A percentile compares a stretch with the other conserved stretches of the same genome.
These are phyloP conservation scores for Takifugu flavidus DNA, from an alignment of 2,113 vertebrate genomes.

Conservation along the genomic window DNA sequence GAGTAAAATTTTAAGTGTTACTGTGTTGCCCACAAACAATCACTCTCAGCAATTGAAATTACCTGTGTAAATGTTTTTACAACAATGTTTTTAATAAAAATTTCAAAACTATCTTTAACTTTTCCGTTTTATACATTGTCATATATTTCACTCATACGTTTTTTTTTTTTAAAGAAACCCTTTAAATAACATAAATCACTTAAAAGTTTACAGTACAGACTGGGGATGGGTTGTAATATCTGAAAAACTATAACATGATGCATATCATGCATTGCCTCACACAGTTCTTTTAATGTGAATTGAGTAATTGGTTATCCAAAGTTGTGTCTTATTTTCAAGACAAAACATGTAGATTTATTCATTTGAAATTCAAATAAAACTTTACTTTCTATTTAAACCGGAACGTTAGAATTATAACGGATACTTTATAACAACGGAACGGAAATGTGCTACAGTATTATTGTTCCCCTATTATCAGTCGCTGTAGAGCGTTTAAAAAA, in stretches of 20 bases:
- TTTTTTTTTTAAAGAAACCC: not conserved
- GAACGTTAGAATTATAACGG: slow-evolving; percentile 5
- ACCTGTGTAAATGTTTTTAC: slow-evolving; percentile 44
- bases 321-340: no score
- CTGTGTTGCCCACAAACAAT: not conserved
- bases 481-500: not conserved
- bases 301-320: not conserved
- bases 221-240: no score
- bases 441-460: slow-evolving; percentile 51
- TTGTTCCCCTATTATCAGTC: slow-evolving; percentile 27
- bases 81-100: slow-evolving; percentile 59
- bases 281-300: not conserved
- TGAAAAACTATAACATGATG: no score
- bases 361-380: no score
- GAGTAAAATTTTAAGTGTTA: not conserved
- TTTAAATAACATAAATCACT: no score
- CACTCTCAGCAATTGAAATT: not conserved
- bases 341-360: no score
- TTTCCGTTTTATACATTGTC: not conserved
- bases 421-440: slow-evolving; percentile 32
- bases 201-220: no score
- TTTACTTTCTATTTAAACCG: not conserved
- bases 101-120: not conserved
- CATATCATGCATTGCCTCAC: not conserved
- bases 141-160: not conserved